Evolutionary conservation across 2,113 vertebrate genomes (phyloP).

Genomic region (Aptenodytes patagonicus): DNA sequence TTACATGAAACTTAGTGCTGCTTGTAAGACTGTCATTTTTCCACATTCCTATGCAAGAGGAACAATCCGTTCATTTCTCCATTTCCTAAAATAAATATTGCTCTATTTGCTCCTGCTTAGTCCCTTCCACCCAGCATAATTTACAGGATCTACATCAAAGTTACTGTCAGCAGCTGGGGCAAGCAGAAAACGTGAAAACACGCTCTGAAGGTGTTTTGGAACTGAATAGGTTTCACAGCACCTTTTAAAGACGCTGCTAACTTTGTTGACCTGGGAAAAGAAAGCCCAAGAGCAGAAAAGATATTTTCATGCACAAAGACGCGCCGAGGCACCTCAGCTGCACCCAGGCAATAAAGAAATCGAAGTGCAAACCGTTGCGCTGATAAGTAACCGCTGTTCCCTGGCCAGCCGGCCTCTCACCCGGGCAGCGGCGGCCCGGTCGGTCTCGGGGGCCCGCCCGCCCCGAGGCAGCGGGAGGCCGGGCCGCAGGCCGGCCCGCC

Average conservation of each 20-base stretch:
- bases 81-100: neutral
- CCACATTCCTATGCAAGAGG: neutral
- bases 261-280: neutral
- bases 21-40: no score
- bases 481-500: no score
- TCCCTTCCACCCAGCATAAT: neutral
- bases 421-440: neutral
- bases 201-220: neutral
- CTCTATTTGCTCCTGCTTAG: neutral
- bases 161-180: neutral
- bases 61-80: neutral
- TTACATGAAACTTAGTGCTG: neutral
- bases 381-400: no score
- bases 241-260: rapidly evolving
- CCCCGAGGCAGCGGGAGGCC: neutral
- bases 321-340: neutral
- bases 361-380: no score
- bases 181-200: rapidly evolving
- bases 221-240: neutral
- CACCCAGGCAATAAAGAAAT: neutral
- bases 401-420: neutral
- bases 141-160: neutral
- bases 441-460: neutral
- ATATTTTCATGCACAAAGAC: rapidly evolving
- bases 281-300: rapidly evolving